phyloP scores from a whole-genome alignment of 2,888 invertebrate genomes.

The Mactromeris polynyma region DNA sequence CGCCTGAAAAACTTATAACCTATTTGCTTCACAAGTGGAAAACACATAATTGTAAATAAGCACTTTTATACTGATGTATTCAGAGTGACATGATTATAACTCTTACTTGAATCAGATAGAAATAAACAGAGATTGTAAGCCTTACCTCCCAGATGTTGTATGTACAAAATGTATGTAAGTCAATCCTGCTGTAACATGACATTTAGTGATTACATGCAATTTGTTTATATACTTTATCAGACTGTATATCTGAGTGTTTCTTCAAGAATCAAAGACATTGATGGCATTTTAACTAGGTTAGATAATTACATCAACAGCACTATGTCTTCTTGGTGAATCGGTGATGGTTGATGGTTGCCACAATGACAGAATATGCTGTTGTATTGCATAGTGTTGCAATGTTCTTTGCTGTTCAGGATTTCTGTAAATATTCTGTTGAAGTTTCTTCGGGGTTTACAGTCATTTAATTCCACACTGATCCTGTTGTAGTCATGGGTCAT shows the following conservation, averaged over 20 bases:
- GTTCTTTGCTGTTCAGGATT: neutral
- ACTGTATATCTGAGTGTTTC: neutral
- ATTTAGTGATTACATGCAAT: neutral
- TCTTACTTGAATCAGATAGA: neutral
- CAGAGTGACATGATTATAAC: neutral
- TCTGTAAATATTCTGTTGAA: too few relatives aligned
- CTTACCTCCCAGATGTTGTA: constrained; percentile 6
- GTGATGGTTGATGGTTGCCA: neutral
- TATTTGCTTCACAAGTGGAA: neutral
- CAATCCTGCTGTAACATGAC: neutral
- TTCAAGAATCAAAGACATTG: constrained; percentile 12
- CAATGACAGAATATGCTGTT: neutral
- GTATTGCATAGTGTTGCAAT: neutral
- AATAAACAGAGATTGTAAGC: neutral
- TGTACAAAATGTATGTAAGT: neutral
- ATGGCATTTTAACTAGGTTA: constrained; percentile 13
- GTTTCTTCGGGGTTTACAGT: too few relatives aligned
- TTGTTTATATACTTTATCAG: neutral
- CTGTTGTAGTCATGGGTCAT: too few relatives aligned
- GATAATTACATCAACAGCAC: neutral
- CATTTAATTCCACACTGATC: too few relatives aligned
- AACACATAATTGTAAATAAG: neutral
- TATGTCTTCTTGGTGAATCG: neutral
- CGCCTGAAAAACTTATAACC: neutral
- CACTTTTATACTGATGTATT: neutral